A percentile compares a stretch with the other conserved stretches of the same genome.
These are phyloP conservation scores for Regulus satrapa DNA, from an alignment of 2,113 vertebrate genomes.

Conservation along the genomic window DNA sequence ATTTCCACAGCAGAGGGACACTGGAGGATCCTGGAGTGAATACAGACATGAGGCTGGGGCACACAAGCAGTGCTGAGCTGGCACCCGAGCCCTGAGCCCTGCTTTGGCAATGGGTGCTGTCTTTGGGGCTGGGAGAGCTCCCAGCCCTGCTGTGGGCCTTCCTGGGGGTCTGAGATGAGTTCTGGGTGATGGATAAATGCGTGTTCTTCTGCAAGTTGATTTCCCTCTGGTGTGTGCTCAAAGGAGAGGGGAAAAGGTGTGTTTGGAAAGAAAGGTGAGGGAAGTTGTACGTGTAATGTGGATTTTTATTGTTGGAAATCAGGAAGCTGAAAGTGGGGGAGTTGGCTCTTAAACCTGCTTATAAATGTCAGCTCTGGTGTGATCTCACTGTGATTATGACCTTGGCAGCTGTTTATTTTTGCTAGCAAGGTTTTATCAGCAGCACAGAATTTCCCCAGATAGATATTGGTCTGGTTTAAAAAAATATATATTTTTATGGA, in stretches of 20 bases:
- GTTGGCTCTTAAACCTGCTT: not conserved
- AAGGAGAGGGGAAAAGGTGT: not conserved
- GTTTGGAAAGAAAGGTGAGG: not conserved
- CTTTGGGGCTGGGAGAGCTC: not conserved
- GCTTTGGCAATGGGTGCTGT: not conserved
- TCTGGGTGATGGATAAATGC: not conserved
- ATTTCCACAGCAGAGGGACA: not conserved
- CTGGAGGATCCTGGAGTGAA: accelerated
- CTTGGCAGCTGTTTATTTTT: not conserved
- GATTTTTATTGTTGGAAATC: not conserved
- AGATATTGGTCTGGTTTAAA: not conserved
- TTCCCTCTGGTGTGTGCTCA: not conserved
- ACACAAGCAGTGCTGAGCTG: not conserved
- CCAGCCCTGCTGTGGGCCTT: not conserved
- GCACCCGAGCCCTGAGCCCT: not conserved
- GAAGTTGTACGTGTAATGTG: not conserved
- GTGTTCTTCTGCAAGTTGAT: accelerated
- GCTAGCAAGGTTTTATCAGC: not conserved
- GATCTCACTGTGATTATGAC: not conserved
- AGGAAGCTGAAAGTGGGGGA: not conserved
- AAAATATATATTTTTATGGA: not conserved
- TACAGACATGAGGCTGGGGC: accelerated
- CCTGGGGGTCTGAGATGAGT: not conserved
- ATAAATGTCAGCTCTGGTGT: not conserved
- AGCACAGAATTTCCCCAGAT: not conserved